Evolutionary conservation across 2,113 vertebrate species (phyloP).

Genomic region (Mastomys natalensis): DNA sequence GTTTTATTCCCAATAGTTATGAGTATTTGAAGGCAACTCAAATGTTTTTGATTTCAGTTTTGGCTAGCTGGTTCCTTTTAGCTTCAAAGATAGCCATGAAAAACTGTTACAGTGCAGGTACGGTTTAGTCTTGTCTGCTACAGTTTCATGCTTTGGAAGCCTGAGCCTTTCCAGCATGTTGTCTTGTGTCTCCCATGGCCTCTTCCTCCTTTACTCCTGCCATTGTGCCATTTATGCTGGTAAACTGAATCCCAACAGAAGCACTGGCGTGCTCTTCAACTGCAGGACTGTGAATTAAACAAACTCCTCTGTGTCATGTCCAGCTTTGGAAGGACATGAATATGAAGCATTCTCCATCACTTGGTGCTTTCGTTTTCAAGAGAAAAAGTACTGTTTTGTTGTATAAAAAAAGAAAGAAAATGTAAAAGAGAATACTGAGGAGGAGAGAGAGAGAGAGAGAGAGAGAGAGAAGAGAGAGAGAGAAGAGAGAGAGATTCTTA

Average conservation of each 20-base stretch:
- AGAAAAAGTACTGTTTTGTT: not conserved
- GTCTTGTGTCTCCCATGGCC: not conserved
- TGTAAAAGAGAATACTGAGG: not conserved
- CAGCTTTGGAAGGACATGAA: not conserved
- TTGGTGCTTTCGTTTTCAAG: not conserved
- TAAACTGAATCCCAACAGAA: not conserved
- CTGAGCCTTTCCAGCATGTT: not conserved
- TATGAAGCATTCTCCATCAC: not conserved
- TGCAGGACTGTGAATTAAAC: not conserved
- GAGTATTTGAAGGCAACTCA: not conserved
- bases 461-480: too few relatives aligned
- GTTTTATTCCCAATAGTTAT: not conserved
- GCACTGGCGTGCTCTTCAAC: not conserved
- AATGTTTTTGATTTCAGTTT: not conserved
- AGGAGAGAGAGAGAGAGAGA: too few relatives aligned
- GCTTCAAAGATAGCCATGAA: not conserved
- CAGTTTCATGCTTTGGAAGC: not conserved
- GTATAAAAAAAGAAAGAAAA: not conserved
- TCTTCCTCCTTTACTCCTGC: not conserved
- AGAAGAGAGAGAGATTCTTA: not conserved
- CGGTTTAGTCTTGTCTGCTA: not conserved
- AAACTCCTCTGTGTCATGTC: not conserved
- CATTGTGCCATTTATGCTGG: not conserved
- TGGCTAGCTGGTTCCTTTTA: not conserved
- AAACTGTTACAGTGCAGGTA: not conserved